Evolutionary conservation across 1,140 invertebrate species (phyloP), one percentile per base, ranked within the genome.

Genomic region (Pogonognathellus flavescens): DNA sequence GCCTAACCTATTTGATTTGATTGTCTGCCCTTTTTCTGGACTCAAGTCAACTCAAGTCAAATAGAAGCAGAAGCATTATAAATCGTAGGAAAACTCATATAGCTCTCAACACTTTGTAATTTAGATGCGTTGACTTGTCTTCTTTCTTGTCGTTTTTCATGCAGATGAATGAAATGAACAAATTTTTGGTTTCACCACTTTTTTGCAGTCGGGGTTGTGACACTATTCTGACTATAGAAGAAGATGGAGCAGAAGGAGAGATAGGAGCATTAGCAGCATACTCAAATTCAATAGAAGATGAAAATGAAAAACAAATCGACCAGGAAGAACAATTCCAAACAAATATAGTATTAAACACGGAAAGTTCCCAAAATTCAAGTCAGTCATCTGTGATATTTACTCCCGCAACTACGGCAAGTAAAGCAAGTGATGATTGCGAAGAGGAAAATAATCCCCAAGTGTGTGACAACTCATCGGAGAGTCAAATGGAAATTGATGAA

Each of bases 321-420:
- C 25, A 25, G 18, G 22, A 41, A 16, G 22, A 60, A 50, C 57
- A 20, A 49, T n/a, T 18, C n/a, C 55, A 60, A 83, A 50, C 31
- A 60, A 62, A 41, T 50, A 49, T 76, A 76, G 70, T 76, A 76
- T 76, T 76, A 76, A 60, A 83, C 18, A 83, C 59, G n/a, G 41
- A 50, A 50, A 60, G 57, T 83, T 60, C 82, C 82, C 16, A 31
- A 62, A 50, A 60, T 83, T 82, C 80, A 76, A 76, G 70, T 76
- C 70, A 76, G 70, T 76, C 70, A 62, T 50, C 57, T 57, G 82
- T 60, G 55, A 83, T 50, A 59, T 60, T 83, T 60, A 66, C 82
- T 57, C 49, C 31, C 14, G 52, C 13, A 20, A 18, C 66, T 25
- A 82, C 57, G 55, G n/a, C 80, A 82, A 18, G 22, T n/a, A 49